Conservation (phyloP, 2,113 vertebrate species). For the Bos indicus region DNA sequence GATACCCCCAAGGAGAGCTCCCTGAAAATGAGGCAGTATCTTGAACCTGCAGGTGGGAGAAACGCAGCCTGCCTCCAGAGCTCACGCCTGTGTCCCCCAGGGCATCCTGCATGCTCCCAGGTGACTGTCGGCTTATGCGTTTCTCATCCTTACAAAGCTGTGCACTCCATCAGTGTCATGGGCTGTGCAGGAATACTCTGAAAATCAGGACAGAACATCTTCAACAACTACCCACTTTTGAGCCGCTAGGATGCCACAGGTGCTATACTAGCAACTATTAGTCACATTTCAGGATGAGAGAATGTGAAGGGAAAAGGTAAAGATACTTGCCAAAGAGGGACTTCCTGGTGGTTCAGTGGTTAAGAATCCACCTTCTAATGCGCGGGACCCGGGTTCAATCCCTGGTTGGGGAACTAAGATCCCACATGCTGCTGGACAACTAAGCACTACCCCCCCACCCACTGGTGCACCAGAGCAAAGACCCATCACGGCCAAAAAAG, state of each 20-base stretch:
- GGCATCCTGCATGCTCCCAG: fast-evolving
- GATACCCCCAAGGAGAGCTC: not conserved
- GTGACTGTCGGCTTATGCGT: not conserved
- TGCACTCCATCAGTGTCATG: not conserved
- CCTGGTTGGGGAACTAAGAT: not conserved
- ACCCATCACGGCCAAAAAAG: fast-evolving
- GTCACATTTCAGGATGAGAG: not conserved
- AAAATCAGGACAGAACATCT: not conserved
- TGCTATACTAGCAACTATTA: not conserved
- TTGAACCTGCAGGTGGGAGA: no score
- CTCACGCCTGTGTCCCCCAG: not conserved
- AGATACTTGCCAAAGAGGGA: not conserved
- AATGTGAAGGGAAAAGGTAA: not conserved
- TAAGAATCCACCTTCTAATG: not conserved
- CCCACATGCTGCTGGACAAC: not conserved
- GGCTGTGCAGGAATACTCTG: not conserved
- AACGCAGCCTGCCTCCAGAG: fast-evolving
- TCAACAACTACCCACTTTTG: not conserved
- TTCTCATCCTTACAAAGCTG: not conserved
- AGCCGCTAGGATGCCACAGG: not conserved
- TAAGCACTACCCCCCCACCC: not conserved
- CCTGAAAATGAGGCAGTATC: not conserved
- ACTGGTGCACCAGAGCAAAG: not conserved
- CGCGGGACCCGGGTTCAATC: fast-evolving
- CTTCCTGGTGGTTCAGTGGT: not conserved